phyloP scores from a whole-genome alignment of 1,140 invertebrate species.

The Tetraneura akinire region DNA sequence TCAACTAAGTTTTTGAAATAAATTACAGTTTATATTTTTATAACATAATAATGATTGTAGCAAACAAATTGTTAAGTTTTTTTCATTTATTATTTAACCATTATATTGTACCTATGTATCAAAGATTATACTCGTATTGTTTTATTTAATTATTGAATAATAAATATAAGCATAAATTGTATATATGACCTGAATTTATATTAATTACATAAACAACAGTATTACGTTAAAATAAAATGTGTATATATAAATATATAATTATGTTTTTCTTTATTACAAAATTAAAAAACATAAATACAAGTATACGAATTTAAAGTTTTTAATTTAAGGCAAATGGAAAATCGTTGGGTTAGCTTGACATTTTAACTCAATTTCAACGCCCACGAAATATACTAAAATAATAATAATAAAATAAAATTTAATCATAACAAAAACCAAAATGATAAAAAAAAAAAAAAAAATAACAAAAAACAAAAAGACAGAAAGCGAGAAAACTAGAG shows the following conservation, averaged over 20 bases:
- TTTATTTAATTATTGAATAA: not conserved
- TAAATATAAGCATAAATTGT: not conserved
- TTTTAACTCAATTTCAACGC: constrained; percentile 20
- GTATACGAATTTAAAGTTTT: not conserved
- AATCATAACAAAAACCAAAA: no score
- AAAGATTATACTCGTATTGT: no score
- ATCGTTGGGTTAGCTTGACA: not conserved
- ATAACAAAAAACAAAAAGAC: not conserved
- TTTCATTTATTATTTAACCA: no score
- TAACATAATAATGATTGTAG: no score
- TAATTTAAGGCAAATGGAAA: constrained; percentile 22
- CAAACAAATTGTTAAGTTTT: no score
- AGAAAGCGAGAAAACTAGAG: not conserved
- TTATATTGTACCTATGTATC: no score
- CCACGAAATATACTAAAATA: not conserved
- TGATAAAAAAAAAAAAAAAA: not conserved
- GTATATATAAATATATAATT: no score
- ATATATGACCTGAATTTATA: not conserved
- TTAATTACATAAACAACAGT: not conserved
- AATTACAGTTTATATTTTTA: no score
- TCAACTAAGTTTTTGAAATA: no score
- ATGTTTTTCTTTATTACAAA: not conserved
- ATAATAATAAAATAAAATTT: not conserved
- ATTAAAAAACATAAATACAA: not conserved
- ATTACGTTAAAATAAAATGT: not conserved